Evolutionary conservation across 1,140 invertebrate species (phyloP).

Genomic region (Trachelipus rathkii): DNA sequence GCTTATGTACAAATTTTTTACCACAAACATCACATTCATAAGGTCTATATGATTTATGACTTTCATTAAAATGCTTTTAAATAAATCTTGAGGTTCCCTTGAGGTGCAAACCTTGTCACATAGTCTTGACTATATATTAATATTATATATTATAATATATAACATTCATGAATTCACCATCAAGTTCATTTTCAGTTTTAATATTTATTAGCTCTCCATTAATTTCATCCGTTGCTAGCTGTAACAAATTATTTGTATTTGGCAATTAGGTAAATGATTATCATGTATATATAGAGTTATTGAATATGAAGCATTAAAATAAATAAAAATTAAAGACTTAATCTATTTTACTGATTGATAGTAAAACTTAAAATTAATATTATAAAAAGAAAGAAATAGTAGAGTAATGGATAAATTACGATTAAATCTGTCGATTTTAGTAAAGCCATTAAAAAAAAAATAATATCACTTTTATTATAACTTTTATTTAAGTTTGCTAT

Average conservation of each 20-base stretch:
- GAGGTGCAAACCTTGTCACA: slow-evolving; percentile 36
- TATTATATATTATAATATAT: slow-evolving; percentile 29
- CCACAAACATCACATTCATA: slow-evolving; percentile 39
- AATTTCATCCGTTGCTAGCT: background rate
- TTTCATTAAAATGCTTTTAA: slow-evolving; percentile 32
- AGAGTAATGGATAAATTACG: too few relatives aligned
- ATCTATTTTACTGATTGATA: too few relatives aligned
- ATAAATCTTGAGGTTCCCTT: slow-evolving; percentile 31
- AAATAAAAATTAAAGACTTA: too few relatives aligned
- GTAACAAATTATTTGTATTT: slow-evolving; percentile 19
- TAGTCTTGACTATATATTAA: slow-evolving; percentile 33
- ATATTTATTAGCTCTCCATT: slow-evolving; percentile 15
- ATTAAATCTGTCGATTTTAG: too few relatives aligned
- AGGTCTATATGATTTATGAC: slow-evolving; percentile 36
- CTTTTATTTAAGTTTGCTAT: too few relatives aligned
- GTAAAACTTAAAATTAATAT: too few relatives aligned
- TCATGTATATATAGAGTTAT: too few relatives aligned
- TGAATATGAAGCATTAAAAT: too few relatives aligned
- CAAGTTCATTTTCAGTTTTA: background rate
- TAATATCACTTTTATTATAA: too few relatives aligned
- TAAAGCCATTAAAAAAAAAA: too few relatives aligned
- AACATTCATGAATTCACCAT: background rate
- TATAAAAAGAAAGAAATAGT: too few relatives aligned
- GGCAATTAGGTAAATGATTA: too few relatives aligned
- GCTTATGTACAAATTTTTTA: slow-evolving; percentile 43